Base-by-base conservation (phyloP, 2,888 invertebrate genomes). In the Crepidodera aurea region DNA sequence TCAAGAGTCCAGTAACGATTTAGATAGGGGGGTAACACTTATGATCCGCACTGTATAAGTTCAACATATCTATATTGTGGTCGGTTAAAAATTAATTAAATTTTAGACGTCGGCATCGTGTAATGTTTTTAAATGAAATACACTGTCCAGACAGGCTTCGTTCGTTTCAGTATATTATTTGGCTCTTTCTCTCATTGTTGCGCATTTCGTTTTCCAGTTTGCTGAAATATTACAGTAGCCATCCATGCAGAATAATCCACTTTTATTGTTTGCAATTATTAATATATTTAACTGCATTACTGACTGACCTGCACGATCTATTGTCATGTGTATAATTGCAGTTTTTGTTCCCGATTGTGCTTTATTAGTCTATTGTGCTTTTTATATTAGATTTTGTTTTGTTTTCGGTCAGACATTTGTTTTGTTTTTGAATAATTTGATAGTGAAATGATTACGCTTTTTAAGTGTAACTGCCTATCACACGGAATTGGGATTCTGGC, bases 231-330 rank as follows among this genome's bases (percentile, higher is more conserved):
- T 68, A 71, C 73, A 69, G 75, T 70, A 73, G 67, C 70, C 74
- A 68, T 71, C 75, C 78, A 78, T 77, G 77, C 78, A 78, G 76
- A 79, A 78, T 79, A 78, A 79, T 79, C 79, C 76, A 77, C 75
- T 79, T 79, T 79, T 79, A 79, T 79, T 79, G 79, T 78, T 79
- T 75, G 78, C 77, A 78, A 79, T 79, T 79, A 79, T 79, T 79
- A 78, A 79, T 78, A 78, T 79, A 79, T 79, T 79, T 78, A 78
- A 78, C 77, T 77, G 75, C 76, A 79, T 79, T 78, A 78, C 74
- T 70, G 65, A 64, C 68, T 71, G 73, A 74, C 72, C 75, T 71
- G 69, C 67, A 71, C 74, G 70, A 77, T 77, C 74, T 74, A 77
- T 78, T 78, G 77, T 77, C 77, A 73, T 74, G 75, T 73, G 75